Conservation (phyloP, 1,140 invertebrate genomes). For the Galendromus occidentalis region DNA sequence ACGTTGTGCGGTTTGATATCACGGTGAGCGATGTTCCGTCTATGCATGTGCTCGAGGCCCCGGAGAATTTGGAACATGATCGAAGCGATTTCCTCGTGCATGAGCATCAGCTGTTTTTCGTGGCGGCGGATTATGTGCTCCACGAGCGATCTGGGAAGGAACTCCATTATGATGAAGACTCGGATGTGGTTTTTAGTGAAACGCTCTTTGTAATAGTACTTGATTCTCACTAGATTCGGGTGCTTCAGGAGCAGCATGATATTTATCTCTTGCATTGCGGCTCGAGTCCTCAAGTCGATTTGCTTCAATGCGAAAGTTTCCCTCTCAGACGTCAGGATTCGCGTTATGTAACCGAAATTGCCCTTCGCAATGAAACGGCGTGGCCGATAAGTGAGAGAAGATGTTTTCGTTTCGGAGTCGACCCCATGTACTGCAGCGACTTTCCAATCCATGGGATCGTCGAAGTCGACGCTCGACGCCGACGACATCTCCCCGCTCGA, state of each 20-base stretch:
- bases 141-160: background rate
- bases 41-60: background rate
- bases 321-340: background rate
- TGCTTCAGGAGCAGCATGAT: background rate
- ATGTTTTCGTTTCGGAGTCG: too few species aligned
- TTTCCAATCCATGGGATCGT: too few species aligned
- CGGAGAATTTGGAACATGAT: background rate
- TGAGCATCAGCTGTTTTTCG: background rate
- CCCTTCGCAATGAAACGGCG: too few species aligned
- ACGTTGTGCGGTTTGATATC: background rate
- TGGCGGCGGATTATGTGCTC: background rate
- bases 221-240: background rate
- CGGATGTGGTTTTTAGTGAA: background rate
- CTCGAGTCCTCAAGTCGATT: background rate
- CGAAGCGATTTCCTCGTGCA: background rate
- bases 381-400: too few species aligned
- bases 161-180: background rate
- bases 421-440: too few species aligned
- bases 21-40: background rate
- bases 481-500: too few species aligned
- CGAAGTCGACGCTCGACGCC: too few species aligned
- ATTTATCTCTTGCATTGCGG: background rate
- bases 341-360: too few species aligned
- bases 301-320: background rate
- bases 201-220: background rate